A percentile compares a stretch with the other conserved stretches of the same genome.
Evolutionary conservation across 2,113 vertebrate genomes (phyloP).

Genomic region (Campylomormyrus tamandua): DNA sequence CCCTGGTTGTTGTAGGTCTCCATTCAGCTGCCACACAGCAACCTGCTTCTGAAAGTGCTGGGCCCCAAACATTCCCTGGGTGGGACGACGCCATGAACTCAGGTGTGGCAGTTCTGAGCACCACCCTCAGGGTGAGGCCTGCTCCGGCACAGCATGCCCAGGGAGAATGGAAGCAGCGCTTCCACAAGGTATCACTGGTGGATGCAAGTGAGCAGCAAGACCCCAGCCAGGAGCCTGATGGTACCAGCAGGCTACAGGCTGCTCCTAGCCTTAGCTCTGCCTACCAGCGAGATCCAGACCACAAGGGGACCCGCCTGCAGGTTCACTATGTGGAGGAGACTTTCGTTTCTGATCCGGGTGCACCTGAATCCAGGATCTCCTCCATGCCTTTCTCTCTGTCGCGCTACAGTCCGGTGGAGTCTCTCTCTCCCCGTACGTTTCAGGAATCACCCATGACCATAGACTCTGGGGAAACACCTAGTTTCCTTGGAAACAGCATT

Average conservation of each 20-base stretch:
- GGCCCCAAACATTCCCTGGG: constrained; percentile 8
- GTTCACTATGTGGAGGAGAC: constrained; percentile 27
- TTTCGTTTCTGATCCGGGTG: background rate
- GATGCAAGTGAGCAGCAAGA: background rate
- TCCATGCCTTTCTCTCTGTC: constrained; percentile 18
- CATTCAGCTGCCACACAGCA: constrained; percentile 13
- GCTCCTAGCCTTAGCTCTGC: background rate
- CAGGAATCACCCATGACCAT: constrained; percentile 2
- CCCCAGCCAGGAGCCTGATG: background rate
- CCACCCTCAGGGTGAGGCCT: constrained; percentile 50
- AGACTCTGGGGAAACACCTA: constrained; percentile 20
- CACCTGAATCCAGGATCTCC: background rate
- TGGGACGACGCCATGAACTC: constrained; percentile 42
- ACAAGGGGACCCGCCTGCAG: constrained; percentile 20
- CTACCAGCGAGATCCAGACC: background rate
- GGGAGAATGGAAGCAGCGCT: constrained; percentile 47
- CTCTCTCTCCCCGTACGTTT: background rate
- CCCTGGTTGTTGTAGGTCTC: constrained; percentile 2
- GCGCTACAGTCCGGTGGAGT: constrained; percentile 20
- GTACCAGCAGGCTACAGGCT: background rate
- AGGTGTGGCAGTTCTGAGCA: constrained; percentile 43
- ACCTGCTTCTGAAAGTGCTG: constrained; percentile 9
- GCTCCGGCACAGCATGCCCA: background rate
- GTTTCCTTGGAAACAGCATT: constrained; percentile 25
- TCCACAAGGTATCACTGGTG: constrained; percentile 66